phyloP scores from a whole-genome alignment of 1,140 invertebrate species.

The Asobara japonica region DNA sequence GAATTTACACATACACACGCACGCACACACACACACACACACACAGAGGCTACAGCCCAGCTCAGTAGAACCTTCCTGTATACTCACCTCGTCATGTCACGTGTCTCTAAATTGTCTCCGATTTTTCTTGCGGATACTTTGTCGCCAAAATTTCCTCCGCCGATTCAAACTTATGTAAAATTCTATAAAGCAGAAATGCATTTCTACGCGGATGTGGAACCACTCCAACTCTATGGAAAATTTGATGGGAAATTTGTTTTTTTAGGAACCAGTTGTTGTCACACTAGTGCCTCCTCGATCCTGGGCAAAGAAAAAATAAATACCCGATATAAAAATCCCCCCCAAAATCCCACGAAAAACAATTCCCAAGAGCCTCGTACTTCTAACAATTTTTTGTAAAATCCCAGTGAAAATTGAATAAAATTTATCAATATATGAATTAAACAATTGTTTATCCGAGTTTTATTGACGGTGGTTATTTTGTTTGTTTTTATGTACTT shows the following conservation, averaged over 20 bases:
- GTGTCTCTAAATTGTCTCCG: no score
- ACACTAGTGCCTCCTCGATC: constrained; percentile 56
- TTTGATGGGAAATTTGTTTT: constrained; percentile 31
- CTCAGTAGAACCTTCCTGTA: no score
- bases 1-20: no score
- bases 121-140: no score
- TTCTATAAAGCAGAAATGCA: no score
- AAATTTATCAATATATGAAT: constrained; percentile 10
- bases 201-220: no score
- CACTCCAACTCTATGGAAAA: not conserved
- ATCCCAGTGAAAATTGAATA: constrained; percentile 15
- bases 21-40: no score
- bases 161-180: no score
- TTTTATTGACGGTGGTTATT: constrained; percentile 52
- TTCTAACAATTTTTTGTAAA: constrained; percentile 16
- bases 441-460: constrained; percentile 24
- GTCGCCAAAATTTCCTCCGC: no score
- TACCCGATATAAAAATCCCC: not conserved
- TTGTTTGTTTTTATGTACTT: constrained; percentile 51
- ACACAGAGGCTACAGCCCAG: no score
- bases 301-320: constrained; percentile 58
- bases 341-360: constrained; percentile 13
- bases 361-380: not conserved
- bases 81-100: no score
- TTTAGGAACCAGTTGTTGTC: constrained; percentile 59